Evolutionary conservation across 2,888 invertebrate genomes (phyloP), one percentile per base, ranked within the genome.

Genomic region (Plagiodera versicolora): DNA sequence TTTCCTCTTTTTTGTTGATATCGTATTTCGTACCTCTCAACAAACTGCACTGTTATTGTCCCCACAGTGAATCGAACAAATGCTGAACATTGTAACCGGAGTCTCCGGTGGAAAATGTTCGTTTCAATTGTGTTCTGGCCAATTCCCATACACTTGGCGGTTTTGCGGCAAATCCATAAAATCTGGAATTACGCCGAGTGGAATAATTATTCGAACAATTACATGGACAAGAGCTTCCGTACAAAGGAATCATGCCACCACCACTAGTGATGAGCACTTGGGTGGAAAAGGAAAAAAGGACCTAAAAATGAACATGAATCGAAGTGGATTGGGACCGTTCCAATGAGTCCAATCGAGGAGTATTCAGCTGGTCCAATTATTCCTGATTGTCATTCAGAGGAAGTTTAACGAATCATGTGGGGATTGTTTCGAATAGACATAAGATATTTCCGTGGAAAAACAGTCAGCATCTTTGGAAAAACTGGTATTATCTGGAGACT

Each of bases 101-200:
- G 24, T 24, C 24, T 6, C 24, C 24, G 24, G 24, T 24, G 24
- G 24, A 24, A 24, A 24, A 24, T 24, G 6, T 24, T 6, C 6
- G 24, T 24, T 50, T 47, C 57, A 57, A 61, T 63, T 60, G 60
- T 52, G 44, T 52, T 54, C 49, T 20, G 11, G 50, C 56, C 58
- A 58, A 59, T 60, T 65, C 62, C 58, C 62, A 60, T 60, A 52
- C 60, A 55, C 53, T 50, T 56, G 35, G 63, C 49, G 63, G 63
- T 61, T 61, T 63, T 57, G 35, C 32, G 62, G 54, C 48, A 39
- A 55, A 57, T 56, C 52, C 54, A 55, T 44, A 63, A 59, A 63
- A 55, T 65, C 60, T 65, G 60, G 47, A 61, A 61, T 65, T 63
- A 59, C 63, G 16, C 32, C 10, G 58, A 51, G 58, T 52, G 52